A percentile compares a stretch with the other conserved stretches of the same genome.
Conservation (phyloP, 2,113 vertebrate species). For the Entomyzon cyanotis region DNA sequence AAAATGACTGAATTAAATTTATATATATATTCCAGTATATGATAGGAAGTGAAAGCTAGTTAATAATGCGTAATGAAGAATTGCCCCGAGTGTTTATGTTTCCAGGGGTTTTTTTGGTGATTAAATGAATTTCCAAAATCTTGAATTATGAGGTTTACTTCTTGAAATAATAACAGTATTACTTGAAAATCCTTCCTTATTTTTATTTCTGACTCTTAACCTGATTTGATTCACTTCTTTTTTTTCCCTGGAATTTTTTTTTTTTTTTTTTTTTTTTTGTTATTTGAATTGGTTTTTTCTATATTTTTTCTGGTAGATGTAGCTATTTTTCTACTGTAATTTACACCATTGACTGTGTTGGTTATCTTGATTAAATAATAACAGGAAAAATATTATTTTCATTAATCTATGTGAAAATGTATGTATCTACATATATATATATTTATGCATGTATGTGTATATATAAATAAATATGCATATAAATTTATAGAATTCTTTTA, state of each 20-base stretch:
- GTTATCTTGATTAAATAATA: neutral
- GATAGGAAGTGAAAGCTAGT: neutral
- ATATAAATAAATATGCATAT: neutral
- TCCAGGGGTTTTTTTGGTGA: neutral
- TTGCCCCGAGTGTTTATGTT: neutral
- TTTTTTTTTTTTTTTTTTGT: too few species aligned
- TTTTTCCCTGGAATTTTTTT: fast-evolving
- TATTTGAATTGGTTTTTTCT: neutral
- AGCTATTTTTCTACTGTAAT: neutral
- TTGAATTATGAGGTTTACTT: neutral
- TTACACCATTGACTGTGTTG: neutral
- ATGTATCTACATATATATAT: too few species aligned
- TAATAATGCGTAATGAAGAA: neutral
- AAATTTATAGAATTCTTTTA: neutral
- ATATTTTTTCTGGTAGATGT: neutral
- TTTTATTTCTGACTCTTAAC: neutral
- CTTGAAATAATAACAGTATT: neutral
- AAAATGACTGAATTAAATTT: neutral
- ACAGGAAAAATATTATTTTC: neutral
- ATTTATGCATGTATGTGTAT: neutral
- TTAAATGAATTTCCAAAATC: neutral
- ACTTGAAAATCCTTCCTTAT: neutral
- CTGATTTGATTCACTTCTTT: fast-evolving
- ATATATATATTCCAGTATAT: neutral
- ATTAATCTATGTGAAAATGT: too few species aligned